A percentile compares a stretch with the other conserved stretches of the same genome.
Conservation (phyloP, 1,140 invertebrate species). For the Lamellibrachia luymesi region DNA sequence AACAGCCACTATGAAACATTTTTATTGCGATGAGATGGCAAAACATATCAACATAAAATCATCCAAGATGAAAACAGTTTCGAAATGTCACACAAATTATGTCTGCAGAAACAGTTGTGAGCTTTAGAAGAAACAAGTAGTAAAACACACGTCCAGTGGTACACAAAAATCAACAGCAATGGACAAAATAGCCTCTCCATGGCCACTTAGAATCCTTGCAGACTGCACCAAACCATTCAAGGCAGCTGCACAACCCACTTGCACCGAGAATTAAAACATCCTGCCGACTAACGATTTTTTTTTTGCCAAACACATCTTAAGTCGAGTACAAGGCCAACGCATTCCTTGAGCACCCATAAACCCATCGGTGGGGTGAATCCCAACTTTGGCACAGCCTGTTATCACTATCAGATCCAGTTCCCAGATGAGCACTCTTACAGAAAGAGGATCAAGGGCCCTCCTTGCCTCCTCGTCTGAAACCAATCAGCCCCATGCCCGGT, state of each 20-base stretch:
- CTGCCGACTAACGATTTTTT: not conserved
- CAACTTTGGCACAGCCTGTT: not conserved
- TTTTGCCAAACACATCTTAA: not conserved
- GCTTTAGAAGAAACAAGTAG: not conserved
- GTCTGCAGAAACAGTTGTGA: too few relatives aligned
- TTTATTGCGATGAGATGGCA: not conserved
- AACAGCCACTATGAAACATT: not conserved
- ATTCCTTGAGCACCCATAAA: not conserved
- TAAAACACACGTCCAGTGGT: not conserved
- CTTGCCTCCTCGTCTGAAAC: not conserved
- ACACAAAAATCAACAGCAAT: not conserved
- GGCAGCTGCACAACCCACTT: not conserved
- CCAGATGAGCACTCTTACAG: not conserved
- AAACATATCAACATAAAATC: too few relatives aligned
- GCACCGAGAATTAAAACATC: not conserved
- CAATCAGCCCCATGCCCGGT: not conserved
- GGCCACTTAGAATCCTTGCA: not conserved
- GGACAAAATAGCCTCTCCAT: not conserved
- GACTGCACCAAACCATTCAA: not conserved
- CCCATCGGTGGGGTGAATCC: not conserved
- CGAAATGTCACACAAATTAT: too few relatives aligned
- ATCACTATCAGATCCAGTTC: not conserved
- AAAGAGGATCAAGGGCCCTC: not conserved
- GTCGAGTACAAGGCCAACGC: not conserved
- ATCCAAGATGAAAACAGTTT: too few relatives aligned